Evolutionary conservation across 92 coral and sea anemone species (phyloP).

Genomic region (Umimayanthus chanpuru): DNA sequence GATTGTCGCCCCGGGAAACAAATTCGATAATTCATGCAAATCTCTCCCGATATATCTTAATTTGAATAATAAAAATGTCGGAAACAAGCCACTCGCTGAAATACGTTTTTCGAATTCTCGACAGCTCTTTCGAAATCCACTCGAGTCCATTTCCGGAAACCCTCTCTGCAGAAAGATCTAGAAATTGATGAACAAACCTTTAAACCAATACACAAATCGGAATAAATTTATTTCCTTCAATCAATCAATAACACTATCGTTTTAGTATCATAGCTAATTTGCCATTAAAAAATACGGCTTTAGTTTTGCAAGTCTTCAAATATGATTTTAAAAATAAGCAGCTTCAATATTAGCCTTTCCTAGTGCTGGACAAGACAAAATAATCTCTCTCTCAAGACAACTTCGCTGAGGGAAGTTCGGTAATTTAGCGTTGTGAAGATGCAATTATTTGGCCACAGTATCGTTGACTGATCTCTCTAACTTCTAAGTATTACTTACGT

Average conservation of each 20-base stretch:
- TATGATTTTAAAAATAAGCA: not conserved
- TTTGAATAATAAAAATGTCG: conserved; percentile 14
- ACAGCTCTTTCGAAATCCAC: conserved; percentile 1
- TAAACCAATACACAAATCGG: not conserved
- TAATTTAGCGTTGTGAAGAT: not conserved
- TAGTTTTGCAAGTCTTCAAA: not conserved
- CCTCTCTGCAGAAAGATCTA: not conserved
- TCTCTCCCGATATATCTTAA: not conserved
- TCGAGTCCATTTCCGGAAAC: not conserved
- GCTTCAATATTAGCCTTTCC: not conserved
- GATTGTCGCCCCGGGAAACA: not conserved
- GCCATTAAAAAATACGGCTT: not conserved
- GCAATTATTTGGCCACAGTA: not conserved
- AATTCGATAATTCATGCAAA: not conserved
- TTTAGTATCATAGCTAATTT: not conserved
- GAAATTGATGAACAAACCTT: not conserved
- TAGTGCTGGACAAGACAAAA: not conserved
- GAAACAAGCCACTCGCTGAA: not conserved
- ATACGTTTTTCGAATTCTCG: not conserved
- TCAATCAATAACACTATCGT: not conserved
- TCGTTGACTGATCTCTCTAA: not conserved
- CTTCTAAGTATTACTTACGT: conserved; percentile 57
- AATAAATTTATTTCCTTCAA: not conserved
- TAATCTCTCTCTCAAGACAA: not conserved
- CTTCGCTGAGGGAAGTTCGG: not conserved